Percentiles rank a stretch among this genome's conserved stretches.
Conservation (phyloP, 2,888 invertebrate genomes). For the Enchytraeus crypticus region DNA sequence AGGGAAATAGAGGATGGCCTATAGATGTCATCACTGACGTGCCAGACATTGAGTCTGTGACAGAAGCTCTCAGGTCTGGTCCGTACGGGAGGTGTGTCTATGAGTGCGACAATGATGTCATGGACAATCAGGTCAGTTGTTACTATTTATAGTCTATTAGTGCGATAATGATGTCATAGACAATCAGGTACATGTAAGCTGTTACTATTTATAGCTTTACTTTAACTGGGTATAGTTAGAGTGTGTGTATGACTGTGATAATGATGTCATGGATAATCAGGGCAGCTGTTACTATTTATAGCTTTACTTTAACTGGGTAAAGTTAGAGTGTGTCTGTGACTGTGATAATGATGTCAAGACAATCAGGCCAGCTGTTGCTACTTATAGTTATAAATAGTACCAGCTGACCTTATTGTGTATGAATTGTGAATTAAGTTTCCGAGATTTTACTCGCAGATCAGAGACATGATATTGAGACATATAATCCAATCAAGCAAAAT, state of each 20-base stretch:
- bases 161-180: conserved; percentile 51
- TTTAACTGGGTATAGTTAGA: too few relatives aligned
- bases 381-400: too few relatives aligned
- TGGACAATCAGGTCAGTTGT: conserved; percentile 44
- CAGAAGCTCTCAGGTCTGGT: conserved; percentile 37
- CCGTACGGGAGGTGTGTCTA: conserved; percentile 51
- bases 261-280: conserved; percentile 50
- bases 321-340: conserved; percentile 51
- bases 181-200: conserved; percentile 37
- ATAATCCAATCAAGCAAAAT: too few relatives aligned
- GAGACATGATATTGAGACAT: too few relatives aligned
- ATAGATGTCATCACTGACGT: conserved; percentile 33
- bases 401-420: too few relatives aligned
- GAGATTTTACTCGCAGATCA: too few relatives aligned
- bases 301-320: too few relatives aligned
- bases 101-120: conserved; percentile 50
- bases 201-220: conserved; percentile 24
- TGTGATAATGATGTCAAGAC: conserved; percentile 51
- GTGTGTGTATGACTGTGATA: conserved; percentile 51
- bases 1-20: conserved; percentile 42
- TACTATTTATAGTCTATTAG: conserved; percentile 42
- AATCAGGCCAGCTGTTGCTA: conserved; percentile 37
- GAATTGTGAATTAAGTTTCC: too few relatives aligned
- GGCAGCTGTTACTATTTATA: conserved; percentile 12
- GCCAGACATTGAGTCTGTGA: conserved; percentile 37